Evolutionary conservation across 2,888 invertebrate genomes (phyloP), one percentile per base, ranked within the genome.

Genomic region (Leptopilina myrica): DNA sequence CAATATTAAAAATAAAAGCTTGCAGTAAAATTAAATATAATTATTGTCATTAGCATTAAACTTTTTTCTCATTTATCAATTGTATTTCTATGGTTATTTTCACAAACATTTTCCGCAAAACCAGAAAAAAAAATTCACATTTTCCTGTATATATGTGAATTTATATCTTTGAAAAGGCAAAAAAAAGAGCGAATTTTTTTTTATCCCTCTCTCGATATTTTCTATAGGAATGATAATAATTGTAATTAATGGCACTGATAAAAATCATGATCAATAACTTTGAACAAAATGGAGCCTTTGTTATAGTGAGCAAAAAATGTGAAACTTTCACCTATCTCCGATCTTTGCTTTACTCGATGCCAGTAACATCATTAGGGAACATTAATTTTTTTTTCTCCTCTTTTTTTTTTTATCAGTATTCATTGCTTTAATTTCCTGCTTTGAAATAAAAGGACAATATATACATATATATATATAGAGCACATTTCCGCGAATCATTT

Each of bases 401-500:
- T 33, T 53, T 73, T 69, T 20, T 20, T 69, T 59, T n/a, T 73
- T 73, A 59, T 40, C 56, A 53, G 56, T 4, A 53, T 73, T 73
- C 53, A 73, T 73, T 73, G 53, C 53, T 33, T 73, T 73, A 73
- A 73, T 73, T 73, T 33, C 56, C 69, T 56, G 69, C 69, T 73
- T 73, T 56, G 33, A 73, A 73, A 73, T 73, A 56, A 73, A 59
- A 56, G 43, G 73, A 73, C 56, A 73, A 73, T 73, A 73, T 73
- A 49, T 49, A 49, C 5, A 5, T 33, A 33, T 33, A 33, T 33
- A 33, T 5, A 33, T 33, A 33, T 5, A 12, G 33, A 5, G 73
- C 56, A 56, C 56, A 56, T 73, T 73, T 73, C 56, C 73, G 73
- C 56, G 73, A 33, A n/a, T 73, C 56, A 59, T 59, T 73, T 56